phyloP scores from a whole-genome alignment of 2,797 vertebrate genomes.

The Sebastes hubbsi region DNA sequence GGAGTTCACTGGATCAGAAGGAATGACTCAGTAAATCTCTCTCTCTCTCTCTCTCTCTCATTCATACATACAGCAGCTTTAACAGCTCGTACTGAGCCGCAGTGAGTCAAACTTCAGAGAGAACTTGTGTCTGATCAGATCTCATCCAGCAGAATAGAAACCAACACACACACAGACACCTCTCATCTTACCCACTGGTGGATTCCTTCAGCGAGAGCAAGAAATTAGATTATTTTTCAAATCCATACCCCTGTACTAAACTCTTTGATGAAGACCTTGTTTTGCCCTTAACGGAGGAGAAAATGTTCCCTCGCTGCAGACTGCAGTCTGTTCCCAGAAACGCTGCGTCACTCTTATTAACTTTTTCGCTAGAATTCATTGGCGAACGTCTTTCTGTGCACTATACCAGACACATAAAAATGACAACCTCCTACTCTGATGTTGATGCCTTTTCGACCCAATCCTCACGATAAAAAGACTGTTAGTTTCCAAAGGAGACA shows the following conservation, averaged over 20 bases:
- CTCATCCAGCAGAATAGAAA: constrained; percentile 3
- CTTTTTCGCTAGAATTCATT: neutral
- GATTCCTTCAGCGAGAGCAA: constrained; percentile 25
- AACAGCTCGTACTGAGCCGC: neutral
- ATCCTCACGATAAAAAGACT: neutral
- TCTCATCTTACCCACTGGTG: constrained; percentile 44
- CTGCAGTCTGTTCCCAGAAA: constrained; percentile 53
- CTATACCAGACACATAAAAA: neutral
- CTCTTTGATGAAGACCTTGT: constrained; percentile 31
- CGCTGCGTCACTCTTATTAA: constrained; percentile 61
- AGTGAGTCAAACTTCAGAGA: constrained; percentile 49
- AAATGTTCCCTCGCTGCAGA: constrained; percentile 42
- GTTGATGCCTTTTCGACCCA: neutral
- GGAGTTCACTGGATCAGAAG: neutral
- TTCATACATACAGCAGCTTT: neutral
- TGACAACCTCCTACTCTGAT: neutral
- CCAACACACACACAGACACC: neutral
- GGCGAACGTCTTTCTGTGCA: neutral
- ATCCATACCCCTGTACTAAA: constrained; percentile 18
- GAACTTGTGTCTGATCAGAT: constrained; percentile 51
- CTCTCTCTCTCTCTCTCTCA: neutral
- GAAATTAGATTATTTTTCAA: constrained; percentile 32
- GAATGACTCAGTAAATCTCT: constrained; percentile 8
- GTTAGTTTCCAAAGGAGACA: neutral
- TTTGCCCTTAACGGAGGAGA: constrained; percentile 39